Evolutionary conservation across 2,888 invertebrate species (phyloP), one percentile per base, ranked within the genome.

Genomic region (Pristionchus maxplancki): DNA sequence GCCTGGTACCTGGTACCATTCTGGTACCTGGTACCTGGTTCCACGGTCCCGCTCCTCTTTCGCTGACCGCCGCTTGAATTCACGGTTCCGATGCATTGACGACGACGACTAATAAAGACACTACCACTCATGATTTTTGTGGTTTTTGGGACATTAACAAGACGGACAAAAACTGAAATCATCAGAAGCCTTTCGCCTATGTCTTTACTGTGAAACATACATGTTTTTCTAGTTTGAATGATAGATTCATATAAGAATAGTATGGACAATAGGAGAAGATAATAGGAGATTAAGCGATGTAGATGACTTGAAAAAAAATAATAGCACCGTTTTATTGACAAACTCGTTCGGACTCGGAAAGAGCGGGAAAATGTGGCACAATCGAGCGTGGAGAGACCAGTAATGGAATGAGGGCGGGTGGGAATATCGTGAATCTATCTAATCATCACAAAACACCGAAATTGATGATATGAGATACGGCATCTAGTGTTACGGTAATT

Each of bases 61-160:
- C 24, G 53, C 3, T 34, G 53, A 11, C n/a, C 58, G 83, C 58
- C 58, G 53, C 83, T 28, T 64, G 62, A 24, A 28, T 28, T 28
- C 44, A 48, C 64, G 40, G 85, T 62, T 64, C 50, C 85, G 44
- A 48, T 64, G 40, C 62, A 28, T 44, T 64, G 62, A 85, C 64
- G 85, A 85, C 64, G 64, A 62, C 62, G 34, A 85, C 9, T 85
- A 64, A 85, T 85, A 85, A 85, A 85, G 62, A 28, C 62, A 85
- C 64, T 64, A 64, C 64, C 85, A 85, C 85, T 85, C 85, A 85
- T 78, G 40, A 64, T 53, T 64, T 20, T 64, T 62, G 48, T 50
- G 44, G 31, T 4, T 71, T 15, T 71, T 17, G 9, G 31, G 31
- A 3, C 13, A 11, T 9, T 3, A 17, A 71, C 6, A 24, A 15